phyloP scores from a whole-genome alignment of 2,888 invertebrate genomes.

The Neuroscelio doddi region DNA sequence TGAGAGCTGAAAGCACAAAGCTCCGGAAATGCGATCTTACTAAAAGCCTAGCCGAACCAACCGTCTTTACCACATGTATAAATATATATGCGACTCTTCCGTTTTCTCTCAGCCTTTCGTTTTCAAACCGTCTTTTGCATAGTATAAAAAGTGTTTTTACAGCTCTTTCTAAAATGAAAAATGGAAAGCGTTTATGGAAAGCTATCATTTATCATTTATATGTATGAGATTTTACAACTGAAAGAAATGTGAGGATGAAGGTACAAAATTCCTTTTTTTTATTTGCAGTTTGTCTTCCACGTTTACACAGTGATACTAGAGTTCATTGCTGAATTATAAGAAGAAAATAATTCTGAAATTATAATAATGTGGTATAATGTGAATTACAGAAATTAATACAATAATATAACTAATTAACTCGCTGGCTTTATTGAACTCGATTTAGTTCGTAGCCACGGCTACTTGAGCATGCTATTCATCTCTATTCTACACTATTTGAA shows the following conservation, averaged over 20 bases:
- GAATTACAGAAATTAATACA: no score
- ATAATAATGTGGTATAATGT: no score
- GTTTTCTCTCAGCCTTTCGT: background rate
- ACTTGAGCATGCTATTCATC: no score
- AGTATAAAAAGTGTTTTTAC: background rate
- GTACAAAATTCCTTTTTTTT: background rate
- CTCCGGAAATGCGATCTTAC: conserved; percentile 52
- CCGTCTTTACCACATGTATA: conserved; percentile 38
- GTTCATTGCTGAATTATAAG: no score
- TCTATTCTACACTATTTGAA: no score
- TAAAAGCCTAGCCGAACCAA: conserved; percentile 50
- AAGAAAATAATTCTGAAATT: no score
- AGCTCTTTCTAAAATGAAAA: background rate
- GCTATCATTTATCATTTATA: conserved; percentile 5
- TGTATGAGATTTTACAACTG: conserved; percentile 13
- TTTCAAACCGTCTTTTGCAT: background rate
- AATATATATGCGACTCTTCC: conserved; percentile 20
- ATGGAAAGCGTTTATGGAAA: background rate
- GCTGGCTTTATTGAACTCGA: no score
- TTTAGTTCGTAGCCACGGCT: no score
- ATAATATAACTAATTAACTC: no score
- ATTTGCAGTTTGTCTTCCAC: background rate
- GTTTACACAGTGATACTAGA: no score
- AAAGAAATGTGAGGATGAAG: background rate
- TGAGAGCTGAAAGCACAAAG: conserved; percentile 52